Conservation (phyloP, 2,113 vertebrate genomes). For the Mus pahari region DNA sequence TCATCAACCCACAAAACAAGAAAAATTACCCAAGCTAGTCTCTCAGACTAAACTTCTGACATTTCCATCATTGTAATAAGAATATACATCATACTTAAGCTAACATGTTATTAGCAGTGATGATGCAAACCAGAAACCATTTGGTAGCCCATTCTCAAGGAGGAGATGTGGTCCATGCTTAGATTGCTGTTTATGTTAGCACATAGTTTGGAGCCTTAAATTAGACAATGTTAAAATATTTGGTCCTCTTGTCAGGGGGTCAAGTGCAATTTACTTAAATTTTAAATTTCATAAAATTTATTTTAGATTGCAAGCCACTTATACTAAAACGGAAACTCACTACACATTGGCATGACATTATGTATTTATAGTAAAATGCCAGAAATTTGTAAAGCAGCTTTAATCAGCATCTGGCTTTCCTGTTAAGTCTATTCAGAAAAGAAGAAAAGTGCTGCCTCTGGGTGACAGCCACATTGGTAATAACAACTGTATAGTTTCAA, state of each 20-base stretch:
- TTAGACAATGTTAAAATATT: conserved; percentile 49
- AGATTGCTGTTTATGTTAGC: not conserved
- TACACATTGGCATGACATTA: conserved; percentile 28
- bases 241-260: not conserved
- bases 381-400: not conserved
- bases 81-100: conserved; percentile 73
- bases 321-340: conserved; percentile 39
- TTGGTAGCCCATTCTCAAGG: conserved; percentile 49
- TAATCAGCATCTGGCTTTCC: conserved; percentile 49
- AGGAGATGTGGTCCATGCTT: conserved; percentile 19
- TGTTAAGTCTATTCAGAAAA: conserved; percentile 51
- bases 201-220: conserved; percentile 8
- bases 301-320: conserved; percentile 24
- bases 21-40: conserved; percentile 68
- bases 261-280: not conserved
- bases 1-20: conserved; percentile 73
- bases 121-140: conserved; percentile 71
- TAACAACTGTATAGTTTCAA: not conserved
- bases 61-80: conserved; percentile 68
- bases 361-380: not conserved
- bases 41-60: conserved; percentile 79
- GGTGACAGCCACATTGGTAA: conserved; percentile 39
- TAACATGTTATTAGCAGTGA: conserved; percentile 60
- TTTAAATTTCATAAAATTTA: conserved; percentile 35
- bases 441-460: not conserved